These are phyloP conservation scores for Todiramphus chloris DNA, from an alignment of 2,113 vertebrate genomes.

Conservation along the genomic window DNA sequence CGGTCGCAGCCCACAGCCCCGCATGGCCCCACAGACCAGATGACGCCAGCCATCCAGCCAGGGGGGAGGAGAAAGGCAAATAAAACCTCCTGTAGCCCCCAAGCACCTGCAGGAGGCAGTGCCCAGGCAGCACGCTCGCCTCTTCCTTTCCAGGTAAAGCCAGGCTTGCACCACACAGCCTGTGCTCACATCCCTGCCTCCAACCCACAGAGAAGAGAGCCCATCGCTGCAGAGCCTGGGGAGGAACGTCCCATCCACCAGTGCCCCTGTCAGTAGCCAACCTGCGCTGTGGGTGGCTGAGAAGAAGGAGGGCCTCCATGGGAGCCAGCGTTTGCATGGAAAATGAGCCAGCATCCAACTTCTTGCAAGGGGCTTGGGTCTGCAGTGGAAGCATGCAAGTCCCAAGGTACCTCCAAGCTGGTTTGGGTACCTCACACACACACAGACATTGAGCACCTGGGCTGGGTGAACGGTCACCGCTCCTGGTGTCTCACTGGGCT, in stretches of 20 bases:
- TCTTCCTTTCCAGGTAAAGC: not conserved
- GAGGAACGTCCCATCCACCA: not conserved
- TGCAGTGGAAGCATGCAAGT: not conserved
- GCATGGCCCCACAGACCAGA: accelerated
- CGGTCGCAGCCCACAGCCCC: not conserved
- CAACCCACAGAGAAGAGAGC: accelerated
- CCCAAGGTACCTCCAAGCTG: not conserved
- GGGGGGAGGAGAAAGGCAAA: not conserved
- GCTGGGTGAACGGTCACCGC: accelerated
- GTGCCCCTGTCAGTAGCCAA: not conserved
- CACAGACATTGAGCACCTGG: not conserved
- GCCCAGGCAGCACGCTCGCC: not conserved
- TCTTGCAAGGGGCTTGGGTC: not conserved
- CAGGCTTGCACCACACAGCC: not conserved
- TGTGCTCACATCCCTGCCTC: not conserved
- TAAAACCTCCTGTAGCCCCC: not conserved
- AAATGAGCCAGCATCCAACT: not conserved
- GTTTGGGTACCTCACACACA: not conserved
- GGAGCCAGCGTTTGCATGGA: not conserved
- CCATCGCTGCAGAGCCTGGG: not conserved
- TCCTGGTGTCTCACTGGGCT: not conserved
- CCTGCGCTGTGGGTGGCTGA: not conserved
- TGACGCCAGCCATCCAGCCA: accelerated
- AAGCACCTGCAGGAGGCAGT: not conserved
- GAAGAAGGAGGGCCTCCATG: not conserved